A percentile compares a stretch with the other conserved stretches of the same genome.
phyloP scores from a whole-genome alignment of 2,797 vertebrate species.

The Numenius phaeopus region DNA sequence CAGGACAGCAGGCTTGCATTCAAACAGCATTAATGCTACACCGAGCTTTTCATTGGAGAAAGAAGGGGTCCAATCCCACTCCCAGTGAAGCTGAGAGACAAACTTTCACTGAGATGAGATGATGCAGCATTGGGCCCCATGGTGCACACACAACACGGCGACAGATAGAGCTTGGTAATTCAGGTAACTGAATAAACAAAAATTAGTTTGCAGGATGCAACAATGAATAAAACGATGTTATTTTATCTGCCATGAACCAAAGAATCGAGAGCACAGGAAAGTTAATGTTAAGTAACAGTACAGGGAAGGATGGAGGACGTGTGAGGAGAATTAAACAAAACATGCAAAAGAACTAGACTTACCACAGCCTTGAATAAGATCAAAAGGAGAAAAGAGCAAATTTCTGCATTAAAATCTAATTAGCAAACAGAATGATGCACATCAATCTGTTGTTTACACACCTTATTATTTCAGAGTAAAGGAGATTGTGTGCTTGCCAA shows the following conservation, averaged over 20 bases:
- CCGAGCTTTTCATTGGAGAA: neutral
- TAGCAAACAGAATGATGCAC: slow-evolving; percentile 55
- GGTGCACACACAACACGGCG: neutral
- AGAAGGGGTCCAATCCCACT: neutral
- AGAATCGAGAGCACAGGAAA: neutral
- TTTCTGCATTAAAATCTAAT: slow-evolving; percentile 86
- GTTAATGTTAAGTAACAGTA: slow-evolving; percentile 74
- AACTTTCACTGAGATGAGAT: slow-evolving; percentile 6
- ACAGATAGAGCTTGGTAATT: slow-evolving; percentile 66
- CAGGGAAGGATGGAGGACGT: slow-evolving; percentile 42
- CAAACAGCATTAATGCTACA: slow-evolving; percentile 45
- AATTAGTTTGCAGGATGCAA: slow-evolving; percentile 74
- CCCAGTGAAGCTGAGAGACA: slow-evolving; percentile 12
- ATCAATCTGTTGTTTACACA: slow-evolving; percentile 63
- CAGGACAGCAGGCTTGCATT: slow-evolving; percentile 29
- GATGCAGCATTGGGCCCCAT: neutral
- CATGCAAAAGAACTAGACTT: slow-evolving; percentile 87
- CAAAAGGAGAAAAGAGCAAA: slow-evolving; percentile 91
- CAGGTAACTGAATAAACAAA: slow-evolving; percentile 38
- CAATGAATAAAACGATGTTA: slow-evolving; percentile 51
- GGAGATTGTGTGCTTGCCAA: slow-evolving; percentile 15
- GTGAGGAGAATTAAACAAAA: slow-evolving; percentile 78
- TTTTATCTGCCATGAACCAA: slow-evolving; percentile 31
- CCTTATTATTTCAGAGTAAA: slow-evolving; percentile 23
- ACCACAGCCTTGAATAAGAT: slow-evolving; percentile 95